Evolutionary conservation across 92 coral and sea anemone genomes (phyloP).

Genomic region (Anthopleura xanthogrammica): DNA sequence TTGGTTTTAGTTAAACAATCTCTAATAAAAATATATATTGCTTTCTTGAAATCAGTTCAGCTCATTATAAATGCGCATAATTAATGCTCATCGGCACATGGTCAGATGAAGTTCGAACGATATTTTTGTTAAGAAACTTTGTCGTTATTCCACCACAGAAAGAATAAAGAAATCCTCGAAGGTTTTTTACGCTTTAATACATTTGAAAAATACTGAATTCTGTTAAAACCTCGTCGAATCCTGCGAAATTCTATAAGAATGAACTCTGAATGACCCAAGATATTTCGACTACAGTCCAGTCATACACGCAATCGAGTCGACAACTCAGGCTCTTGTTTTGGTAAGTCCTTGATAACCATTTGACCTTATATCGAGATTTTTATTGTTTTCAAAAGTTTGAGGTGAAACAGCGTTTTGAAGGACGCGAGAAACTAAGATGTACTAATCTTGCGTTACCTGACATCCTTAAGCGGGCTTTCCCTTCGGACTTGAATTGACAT

Average conservation of each 20-base stretch:
- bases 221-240: neutral
- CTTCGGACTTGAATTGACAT: neutral
- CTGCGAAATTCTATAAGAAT: neutral
- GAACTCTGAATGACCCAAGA: too few relatives aligned
- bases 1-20: neutral
- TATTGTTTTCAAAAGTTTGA: neutral
- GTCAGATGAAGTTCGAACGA: neutral
- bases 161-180: neutral
- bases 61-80: slow-evolving; percentile 10
- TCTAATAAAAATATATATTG: neutral
- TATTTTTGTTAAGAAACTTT: neutral
- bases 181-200: neutral
- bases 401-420: neutral
- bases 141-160: neutral
- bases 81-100: neutral
- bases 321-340: neutral
- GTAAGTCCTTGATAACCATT: slow-evolving; percentile 17
- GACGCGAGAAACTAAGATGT: neutral
- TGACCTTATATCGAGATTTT: neutral
- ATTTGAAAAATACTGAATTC: neutral
- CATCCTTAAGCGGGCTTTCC: slow-evolving; percentile 1
- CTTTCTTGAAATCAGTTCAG: neutral
- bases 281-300: too few relatives aligned
- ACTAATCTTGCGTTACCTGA: slow-evolving; percentile 2
- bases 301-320: slow-evolving; percentile 3